Conservation (phyloP, 2,797 vertebrate genomes). For the Tinamus major region DNA sequence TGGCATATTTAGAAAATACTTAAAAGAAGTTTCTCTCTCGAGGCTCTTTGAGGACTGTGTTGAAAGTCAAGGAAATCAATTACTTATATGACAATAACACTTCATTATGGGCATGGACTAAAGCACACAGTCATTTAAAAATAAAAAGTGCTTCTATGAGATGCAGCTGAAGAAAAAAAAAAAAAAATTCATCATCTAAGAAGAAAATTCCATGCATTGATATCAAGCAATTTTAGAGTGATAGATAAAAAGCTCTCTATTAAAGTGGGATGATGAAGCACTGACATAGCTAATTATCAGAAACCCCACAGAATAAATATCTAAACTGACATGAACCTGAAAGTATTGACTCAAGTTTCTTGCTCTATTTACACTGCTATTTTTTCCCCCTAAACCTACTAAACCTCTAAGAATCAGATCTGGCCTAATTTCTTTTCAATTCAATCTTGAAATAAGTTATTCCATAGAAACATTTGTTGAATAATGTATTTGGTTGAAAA, state of each 20-base stretch:
- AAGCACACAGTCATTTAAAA: background rate
- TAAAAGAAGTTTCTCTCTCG: background rate
- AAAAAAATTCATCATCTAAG: background rate
- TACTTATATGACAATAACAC: background rate
- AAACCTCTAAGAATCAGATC: background rate
- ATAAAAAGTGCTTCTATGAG: background rate
- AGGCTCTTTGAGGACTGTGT: background rate
- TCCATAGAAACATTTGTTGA: background rate
- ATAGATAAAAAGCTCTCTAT: background rate
- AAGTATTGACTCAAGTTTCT: background rate
- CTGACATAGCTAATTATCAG: background rate
- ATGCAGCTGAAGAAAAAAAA: background rate
- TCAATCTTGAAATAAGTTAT: background rate
- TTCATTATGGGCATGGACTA: background rate
- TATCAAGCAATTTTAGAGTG: background rate
- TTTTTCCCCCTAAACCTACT: background rate
- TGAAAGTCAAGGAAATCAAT: slow-evolving; percentile 15
- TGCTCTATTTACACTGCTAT: background rate
- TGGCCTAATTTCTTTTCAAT: slow-evolving; percentile 9
- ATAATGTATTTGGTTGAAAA: slow-evolving; percentile 26
- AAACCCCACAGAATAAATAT: background rate
- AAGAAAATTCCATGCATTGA: background rate
- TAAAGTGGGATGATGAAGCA: background rate
- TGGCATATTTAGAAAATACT: background rate
- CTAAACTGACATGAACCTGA: background rate